Percentiles rank a stretch among this genome's conserved stretches.
Evolutionary conservation across 1,140 invertebrate genomes (phyloP).

Genomic region (Sipha flava): DNA sequence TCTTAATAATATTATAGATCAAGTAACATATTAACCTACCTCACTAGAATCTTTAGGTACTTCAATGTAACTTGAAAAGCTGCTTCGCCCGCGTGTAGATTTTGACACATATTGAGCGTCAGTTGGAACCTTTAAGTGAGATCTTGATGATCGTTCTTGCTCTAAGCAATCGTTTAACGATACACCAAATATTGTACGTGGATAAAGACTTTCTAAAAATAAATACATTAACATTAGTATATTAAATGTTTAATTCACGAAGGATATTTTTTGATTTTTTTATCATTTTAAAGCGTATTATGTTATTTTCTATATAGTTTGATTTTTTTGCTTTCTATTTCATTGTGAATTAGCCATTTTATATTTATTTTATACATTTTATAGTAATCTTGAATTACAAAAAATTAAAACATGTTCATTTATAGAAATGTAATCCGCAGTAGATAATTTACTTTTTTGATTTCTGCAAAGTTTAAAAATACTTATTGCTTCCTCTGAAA

Average conservation of each 20-base stretch:
- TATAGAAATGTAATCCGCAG: too few species aligned
- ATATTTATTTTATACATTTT: too few species aligned
- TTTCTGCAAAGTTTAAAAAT: too few species aligned
- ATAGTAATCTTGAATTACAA: too few species aligned
- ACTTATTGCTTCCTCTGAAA: too few species aligned
- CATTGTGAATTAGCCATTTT: too few species aligned
- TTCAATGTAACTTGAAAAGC: conserved; percentile 26
- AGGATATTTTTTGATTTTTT: background rate
- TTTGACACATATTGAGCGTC: conserved; percentile 12
- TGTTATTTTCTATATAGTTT: too few species aligned
- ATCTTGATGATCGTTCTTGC: conserved; percentile 16
- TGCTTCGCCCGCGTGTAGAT: background rate
- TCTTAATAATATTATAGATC: too few species aligned
- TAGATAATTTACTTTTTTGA: too few species aligned
- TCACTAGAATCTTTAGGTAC: conserved; percentile 12
- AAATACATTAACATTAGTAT: background rate
- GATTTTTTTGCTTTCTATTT: too few species aligned
- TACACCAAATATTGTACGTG: conserved; percentile 1
- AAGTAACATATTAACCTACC: background rate
- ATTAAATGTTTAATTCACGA: too few species aligned
- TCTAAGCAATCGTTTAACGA: conserved; percentile 25
- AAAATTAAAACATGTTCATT: too few species aligned
- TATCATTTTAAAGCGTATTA: background rate
- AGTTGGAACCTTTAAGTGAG: conserved; percentile 20
- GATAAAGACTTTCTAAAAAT: conserved; percentile 16